phyloP scores from a whole-genome alignment of 2,888 invertebrate genomes.

The Apotomis betuletana region DNA sequence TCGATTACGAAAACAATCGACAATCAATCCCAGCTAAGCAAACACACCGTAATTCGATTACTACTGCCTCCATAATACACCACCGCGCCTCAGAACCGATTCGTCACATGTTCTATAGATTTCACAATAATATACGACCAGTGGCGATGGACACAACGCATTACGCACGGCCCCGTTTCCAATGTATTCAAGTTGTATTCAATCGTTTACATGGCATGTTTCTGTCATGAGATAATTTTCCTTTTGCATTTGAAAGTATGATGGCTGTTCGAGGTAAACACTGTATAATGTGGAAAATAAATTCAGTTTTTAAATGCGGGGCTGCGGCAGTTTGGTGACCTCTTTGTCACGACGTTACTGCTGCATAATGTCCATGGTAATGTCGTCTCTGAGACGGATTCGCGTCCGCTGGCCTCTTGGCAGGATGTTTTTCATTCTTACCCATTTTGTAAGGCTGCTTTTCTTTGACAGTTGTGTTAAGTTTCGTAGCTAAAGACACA shows the following conservation, averaged over 20 bases:
- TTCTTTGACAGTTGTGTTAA: too few species aligned
- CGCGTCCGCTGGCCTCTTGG: not conserved
- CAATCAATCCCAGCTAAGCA: slow-evolving; percentile 29
- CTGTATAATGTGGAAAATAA: slow-evolving; percentile 17
- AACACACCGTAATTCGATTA: slow-evolving; percentile 26
- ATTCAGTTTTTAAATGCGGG: slow-evolving; percentile 19
- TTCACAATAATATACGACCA: not conserved
- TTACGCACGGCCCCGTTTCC: slow-evolving; percentile 17
- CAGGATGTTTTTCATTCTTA: not conserved
- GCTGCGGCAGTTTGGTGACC: slow-evolving; percentile 14
- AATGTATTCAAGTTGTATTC: slow-evolving; percentile 12
- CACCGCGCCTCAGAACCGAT: not conserved
- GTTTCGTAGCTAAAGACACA: too few species aligned
- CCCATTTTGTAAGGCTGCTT: too few species aligned
- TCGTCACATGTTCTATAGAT: not conserved
- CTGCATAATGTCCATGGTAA: not conserved
- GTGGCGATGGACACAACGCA: not conserved
- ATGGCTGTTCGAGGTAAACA: slow-evolving; percentile 16
- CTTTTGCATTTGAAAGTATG: slow-evolving; percentile 20
- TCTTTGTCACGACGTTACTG: not conserved
- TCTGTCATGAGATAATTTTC: slow-evolving; percentile 28
- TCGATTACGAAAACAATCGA: slow-evolving; percentile 29
- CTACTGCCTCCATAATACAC: slow-evolving; percentile 31
- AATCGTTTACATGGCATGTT: slow-evolving; percentile 19
- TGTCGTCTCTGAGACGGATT: not conserved